These are phyloP conservation scores for Meiosimyza platycephala DNA, from an alignment of 2,888 invertebrate species.

Conservation along the genomic window DNA sequence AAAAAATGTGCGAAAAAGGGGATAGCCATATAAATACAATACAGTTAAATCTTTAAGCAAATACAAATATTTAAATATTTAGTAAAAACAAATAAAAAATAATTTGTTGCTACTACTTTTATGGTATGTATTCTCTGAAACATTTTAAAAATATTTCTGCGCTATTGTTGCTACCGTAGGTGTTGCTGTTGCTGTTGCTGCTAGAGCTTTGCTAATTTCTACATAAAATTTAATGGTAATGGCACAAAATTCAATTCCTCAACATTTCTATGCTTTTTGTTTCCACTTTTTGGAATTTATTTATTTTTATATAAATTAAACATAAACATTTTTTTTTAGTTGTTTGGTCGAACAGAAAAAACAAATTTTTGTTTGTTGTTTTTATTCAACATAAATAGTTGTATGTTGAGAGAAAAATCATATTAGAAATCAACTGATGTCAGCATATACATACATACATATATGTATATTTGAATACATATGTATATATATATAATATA, in stretches of 20 bases:
- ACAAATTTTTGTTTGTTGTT: too few relatives aligned
- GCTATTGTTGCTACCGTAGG: not conserved
- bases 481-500: too few relatives aligned
- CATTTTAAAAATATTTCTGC: not conserved
- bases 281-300: too few relatives aligned
- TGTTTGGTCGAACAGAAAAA: too few relatives aligned
- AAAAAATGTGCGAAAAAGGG: not conserved
- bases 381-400: too few relatives aligned
- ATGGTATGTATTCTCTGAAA: not conserved
- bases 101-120: not conserved
- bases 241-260: not conserved
- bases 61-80: not conserved
- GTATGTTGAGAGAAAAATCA: too few relatives aligned
- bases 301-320: too few relatives aligned
- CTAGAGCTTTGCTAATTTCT: not conserved
- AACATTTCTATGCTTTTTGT: too few relatives aligned
- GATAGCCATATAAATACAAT: not conserved
- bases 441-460: too few relatives aligned
- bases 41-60: not conserved
- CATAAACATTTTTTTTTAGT: too few relatives aligned
- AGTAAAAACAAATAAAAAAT: not conserved
- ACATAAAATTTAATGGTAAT: not conserved
- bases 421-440: too few relatives aligned
- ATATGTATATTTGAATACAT: too few relatives aligned
- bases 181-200: slow-evolving; percentile 1